These are phyloP conservation scores for Thamnophis sirtalis DNA, from an alignment of 2,113 vertebrate species.

Conservation along the genomic window DNA sequence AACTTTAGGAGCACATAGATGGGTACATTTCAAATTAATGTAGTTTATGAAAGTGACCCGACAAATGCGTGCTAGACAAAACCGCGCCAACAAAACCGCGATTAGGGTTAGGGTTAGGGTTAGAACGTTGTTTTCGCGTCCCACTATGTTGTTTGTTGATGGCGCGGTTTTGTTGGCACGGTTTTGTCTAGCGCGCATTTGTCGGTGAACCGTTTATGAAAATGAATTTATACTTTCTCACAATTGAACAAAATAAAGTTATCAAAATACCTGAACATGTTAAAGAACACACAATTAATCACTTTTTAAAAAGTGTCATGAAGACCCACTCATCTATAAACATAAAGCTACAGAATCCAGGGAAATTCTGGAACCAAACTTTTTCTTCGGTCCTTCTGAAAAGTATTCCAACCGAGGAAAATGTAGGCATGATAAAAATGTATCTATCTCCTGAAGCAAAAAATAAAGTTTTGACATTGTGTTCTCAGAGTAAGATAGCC, in stretches of 20 bases:
- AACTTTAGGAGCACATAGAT: not conserved
- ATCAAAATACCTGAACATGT: not conserved
- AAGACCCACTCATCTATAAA: not conserved
- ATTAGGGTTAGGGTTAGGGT: too few relatives aligned
- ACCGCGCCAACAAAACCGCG: too few relatives aligned
- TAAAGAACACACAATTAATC: not conserved
- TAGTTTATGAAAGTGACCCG: not conserved
- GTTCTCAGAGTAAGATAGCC: not conserved
- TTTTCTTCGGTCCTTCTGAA: not conserved
- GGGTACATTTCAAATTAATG: not conserved
- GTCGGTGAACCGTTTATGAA: too few relatives aligned
- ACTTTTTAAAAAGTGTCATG: not conserved
- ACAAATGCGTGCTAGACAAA: too few relatives aligned
- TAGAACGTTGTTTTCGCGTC: too few relatives aligned
- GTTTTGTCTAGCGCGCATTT: too few relatives aligned
- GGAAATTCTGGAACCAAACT: not conserved
- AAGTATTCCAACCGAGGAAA: not conserved
- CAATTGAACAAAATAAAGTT: not conserved
- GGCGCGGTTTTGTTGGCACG: too few relatives aligned
- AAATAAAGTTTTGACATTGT: not conserved
- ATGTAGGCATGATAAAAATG: not conserved
- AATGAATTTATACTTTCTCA: not conserved
- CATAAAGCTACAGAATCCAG: not conserved
- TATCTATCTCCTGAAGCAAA: not conserved
- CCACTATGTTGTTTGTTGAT: too few relatives aligned